phyloP scores from a whole-genome alignment of 2,888 invertebrate species.

The Dioctria linearis region DNA sequence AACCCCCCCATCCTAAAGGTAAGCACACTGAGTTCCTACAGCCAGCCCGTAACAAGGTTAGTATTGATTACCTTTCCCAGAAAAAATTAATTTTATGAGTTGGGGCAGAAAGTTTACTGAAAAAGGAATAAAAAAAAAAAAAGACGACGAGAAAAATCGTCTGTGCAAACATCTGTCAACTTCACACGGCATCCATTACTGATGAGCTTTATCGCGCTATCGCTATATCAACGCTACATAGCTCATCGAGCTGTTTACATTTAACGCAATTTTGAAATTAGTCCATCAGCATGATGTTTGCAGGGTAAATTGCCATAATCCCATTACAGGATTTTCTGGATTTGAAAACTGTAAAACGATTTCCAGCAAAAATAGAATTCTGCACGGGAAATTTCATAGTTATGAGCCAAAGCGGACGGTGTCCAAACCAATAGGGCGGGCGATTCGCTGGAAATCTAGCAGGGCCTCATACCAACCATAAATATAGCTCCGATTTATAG shows the following conservation, averaged over 20 bases:
- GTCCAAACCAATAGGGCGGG: neutral
- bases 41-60: neutral
- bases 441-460: neutral
- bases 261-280: slow-evolving; percentile 53
- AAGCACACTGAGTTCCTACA: neutral
- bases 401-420: neutral
- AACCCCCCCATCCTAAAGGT: slow-evolving; percentile 12
- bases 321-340: slow-evolving; percentile 49
- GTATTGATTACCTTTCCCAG: slow-evolving; percentile 9
- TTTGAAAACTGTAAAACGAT: slow-evolving; percentile 50
- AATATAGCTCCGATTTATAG: slow-evolving; percentile 10
- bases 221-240: slow-evolving; percentile 34
- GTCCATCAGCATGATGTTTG: slow-evolving; percentile 52
- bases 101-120: neutral
- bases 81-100: slow-evolving; percentile 38
- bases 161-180: slow-evolving; percentile 47
- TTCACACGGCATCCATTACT: slow-evolving; percentile 51
- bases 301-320: slow-evolving; percentile 49
- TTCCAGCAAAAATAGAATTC: slow-evolving; percentile 30
- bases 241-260: slow-evolving; percentile 42
- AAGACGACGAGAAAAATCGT: slow-evolving; percentile 5
- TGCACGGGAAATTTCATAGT: slow-evolving; percentile 5
- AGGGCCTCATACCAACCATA: neutral
- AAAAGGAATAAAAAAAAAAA: slow-evolving; percentile 12
- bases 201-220: slow-evolving; percentile 25